Evolutionary conservation across 2,888 invertebrate species (phyloP).

Genomic region (Lordiphosa andalusiaca): DNA sequence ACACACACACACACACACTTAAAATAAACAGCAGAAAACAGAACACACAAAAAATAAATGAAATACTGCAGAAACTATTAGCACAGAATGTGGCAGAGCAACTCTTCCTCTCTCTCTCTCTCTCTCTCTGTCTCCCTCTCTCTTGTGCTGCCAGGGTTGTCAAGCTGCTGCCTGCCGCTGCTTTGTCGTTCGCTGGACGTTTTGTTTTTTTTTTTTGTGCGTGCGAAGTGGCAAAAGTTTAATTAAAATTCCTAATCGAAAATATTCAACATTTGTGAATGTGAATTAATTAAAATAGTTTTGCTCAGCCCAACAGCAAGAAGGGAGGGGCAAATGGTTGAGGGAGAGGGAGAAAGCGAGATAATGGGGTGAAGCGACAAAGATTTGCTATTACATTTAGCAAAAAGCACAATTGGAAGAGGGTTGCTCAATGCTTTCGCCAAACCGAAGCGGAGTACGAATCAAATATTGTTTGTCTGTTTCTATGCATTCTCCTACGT

Average conservation of each 20-base stretch:
- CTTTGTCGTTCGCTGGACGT: conserved; percentile 12
- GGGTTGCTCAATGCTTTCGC: no score
- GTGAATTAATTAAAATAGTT: conserved; percentile 78
- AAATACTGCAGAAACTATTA: conserved; percentile 62
- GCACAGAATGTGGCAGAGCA: conserved; percentile 54
- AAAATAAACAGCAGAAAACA: conserved; percentile 11
- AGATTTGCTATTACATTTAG: no score
- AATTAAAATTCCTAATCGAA: conserved; percentile 76
- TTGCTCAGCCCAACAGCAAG: conserved; percentile 18
- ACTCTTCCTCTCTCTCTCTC: conserved; percentile 11
- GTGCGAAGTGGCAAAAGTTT: conserved; percentile 64
- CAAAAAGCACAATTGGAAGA: no score
- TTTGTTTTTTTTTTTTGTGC: conserved; percentile 26
- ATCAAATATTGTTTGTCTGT: no score
- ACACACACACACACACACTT: conserved; percentile 29
- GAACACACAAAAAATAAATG: conserved; percentile 40
- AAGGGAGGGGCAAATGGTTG: no score
- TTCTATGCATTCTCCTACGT: no score
- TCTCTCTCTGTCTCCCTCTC: conserved; percentile 11
- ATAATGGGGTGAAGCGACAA: no score
- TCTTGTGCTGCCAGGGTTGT: conserved; percentile 44
- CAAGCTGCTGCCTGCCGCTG: conserved; percentile 38
- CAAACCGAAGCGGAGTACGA: no score
- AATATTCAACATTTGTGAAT: conserved; percentile 70
- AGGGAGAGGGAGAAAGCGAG: no score